Evolutionary conservation across 1,140 invertebrate genomes (phyloP).

Genomic region (Diachasma alloeum): DNA sequence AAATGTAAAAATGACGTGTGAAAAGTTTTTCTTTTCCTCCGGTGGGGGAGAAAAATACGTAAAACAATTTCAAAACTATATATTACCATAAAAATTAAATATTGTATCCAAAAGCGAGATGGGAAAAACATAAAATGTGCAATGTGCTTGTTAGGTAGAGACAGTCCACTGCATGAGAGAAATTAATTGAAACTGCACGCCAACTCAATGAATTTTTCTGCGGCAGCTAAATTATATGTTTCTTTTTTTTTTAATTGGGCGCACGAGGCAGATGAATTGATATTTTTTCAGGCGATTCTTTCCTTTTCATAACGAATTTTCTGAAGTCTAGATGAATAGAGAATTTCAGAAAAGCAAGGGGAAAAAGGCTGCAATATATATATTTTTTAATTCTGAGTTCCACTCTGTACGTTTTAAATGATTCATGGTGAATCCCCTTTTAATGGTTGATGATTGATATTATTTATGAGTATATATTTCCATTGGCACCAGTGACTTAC

Average conservation of each 20-base stretch:
- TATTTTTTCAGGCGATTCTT: not conserved
- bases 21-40: not conserved
- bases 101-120: not conserved
- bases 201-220: not conserved
- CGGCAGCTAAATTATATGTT: not conserved
- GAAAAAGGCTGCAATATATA: not conserved
- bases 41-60: not conserved
- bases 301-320: not conserved
- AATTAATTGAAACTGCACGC: conserved; percentile 5
- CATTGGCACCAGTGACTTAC: not conserved
- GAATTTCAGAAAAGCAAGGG: not conserved
- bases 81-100: not conserved
- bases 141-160: not conserved
- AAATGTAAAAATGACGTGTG: not conserved
- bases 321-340: not conserved
- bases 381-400: not conserved
- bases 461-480: not conserved
- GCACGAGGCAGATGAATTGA: not conserved
- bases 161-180: not conserved
- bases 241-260: not conserved
- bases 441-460: not conserved
- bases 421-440: not conserved
- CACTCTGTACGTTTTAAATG: not conserved
- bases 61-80: not conserved
- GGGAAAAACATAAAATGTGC: not conserved